These are phyloP conservation scores for Mustela lutreola DNA, from an alignment of 2,113 vertebrate genomes.

Conservation along the genomic window DNA sequence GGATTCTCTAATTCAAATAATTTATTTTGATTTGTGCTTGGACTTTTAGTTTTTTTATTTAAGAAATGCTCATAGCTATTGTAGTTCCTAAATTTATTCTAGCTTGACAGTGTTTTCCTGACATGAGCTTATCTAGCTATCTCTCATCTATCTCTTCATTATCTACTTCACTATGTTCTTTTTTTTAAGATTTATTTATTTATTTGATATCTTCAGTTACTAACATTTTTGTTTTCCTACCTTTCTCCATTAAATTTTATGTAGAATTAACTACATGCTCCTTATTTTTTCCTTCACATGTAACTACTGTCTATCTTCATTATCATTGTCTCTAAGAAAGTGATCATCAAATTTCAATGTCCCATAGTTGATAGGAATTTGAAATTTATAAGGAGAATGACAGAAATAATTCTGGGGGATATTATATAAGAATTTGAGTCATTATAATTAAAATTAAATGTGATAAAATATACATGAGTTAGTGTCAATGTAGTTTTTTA, in stretches of 20 bases:
- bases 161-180: no score
- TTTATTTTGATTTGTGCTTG: not conserved
- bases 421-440: not conserved
- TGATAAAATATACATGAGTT: not conserved
- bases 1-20: not conserved
- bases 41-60: not conserved
- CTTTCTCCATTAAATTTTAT: not conserved
- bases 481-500: not conserved
- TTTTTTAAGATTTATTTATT: no score
- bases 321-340: not conserved
- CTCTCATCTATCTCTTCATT: not conserved
- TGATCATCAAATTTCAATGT: not conserved
- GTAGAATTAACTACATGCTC: not conserved
- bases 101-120: not conserved
- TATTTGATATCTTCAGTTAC: not conserved
- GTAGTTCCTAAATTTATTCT: not conserved
- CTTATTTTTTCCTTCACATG: not conserved
- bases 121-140: no score
- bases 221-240: not conserved
- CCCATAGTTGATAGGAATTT: not conserved
- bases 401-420: not conserved
- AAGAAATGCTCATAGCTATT: not conserved
- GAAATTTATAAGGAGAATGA: not conserved
- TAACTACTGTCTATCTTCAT: not conserved
- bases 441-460: not conserved